Evolutionary conservation across 2,797 vertebrate genomes (phyloP).

Genomic region (Urophycis tenuis): DNA sequence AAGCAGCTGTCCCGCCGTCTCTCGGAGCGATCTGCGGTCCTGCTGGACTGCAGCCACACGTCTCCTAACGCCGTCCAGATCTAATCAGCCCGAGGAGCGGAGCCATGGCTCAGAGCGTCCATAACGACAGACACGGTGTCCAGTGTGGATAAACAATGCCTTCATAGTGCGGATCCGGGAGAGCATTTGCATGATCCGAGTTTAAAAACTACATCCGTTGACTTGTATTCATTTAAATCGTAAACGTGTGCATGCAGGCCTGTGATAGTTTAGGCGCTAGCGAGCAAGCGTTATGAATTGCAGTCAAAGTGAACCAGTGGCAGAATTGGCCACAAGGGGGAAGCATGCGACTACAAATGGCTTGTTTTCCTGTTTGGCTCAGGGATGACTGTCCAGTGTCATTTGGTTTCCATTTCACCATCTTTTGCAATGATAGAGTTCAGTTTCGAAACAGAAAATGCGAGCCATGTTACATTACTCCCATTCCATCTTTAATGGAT

Average conservation of each 20-base stretch:
- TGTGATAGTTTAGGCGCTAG: background rate
- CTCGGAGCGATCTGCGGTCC: background rate
- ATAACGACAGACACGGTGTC: background rate
- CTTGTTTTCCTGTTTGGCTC: background rate
- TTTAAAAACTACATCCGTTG: background rate
- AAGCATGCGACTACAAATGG: slow-evolving; percentile 46
- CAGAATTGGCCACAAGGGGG: slow-evolving; percentile 45
- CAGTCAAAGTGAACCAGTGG: slow-evolving; percentile 4
- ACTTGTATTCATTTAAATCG: background rate
- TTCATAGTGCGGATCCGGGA: background rate
- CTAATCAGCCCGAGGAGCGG: background rate
- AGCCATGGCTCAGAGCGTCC: background rate
- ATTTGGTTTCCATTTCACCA: slow-evolving; percentile 2
- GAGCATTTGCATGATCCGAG: background rate
- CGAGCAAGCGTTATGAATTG: background rate
- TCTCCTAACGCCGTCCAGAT: background rate
- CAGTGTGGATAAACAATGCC: background rate
- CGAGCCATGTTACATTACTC: background rate
- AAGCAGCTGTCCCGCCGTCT: background rate
- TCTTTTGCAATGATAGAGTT: slow-evolving; percentile 2
- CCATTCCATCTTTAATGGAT: background rate
- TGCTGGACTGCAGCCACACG: background rate
- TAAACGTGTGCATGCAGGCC: background rate
- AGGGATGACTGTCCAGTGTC: background rate
- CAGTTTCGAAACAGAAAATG: background rate